These are phyloP conservation scores for Eledona agricola DNA, from an alignment of 2,888 invertebrate genomes.

Conservation along the genomic window DNA sequence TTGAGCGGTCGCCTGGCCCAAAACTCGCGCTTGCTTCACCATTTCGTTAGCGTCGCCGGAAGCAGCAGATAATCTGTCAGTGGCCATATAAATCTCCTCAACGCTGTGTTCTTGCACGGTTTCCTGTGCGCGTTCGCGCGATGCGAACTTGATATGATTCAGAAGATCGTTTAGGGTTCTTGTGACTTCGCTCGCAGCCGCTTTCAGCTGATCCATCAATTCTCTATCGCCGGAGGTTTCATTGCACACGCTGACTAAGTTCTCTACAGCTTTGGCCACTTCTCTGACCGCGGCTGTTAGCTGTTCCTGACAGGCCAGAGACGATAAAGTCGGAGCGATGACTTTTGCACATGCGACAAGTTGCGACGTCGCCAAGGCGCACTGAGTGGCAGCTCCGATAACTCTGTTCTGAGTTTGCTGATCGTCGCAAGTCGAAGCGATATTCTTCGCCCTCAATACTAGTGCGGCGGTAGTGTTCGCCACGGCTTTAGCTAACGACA, in stretches of 20 bases:
- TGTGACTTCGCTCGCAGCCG: slow-evolving; percentile 88
- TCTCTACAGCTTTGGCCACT: slow-evolving; percentile 91
- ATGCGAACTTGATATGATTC: slow-evolving; percentile 83
- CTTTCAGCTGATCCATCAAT: slow-evolving; percentile 77
- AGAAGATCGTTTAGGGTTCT: slow-evolving; percentile 88
- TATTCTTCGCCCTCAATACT: slow-evolving; percentile 95
- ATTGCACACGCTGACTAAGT: slow-evolving; percentile 83
- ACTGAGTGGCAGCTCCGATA: slow-evolving; percentile 95
- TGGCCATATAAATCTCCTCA: slow-evolving; percentile 88
- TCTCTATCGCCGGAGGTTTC: slow-evolving; percentile 74
- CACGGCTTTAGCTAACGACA: slow-evolving; percentile 95
- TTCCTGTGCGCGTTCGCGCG: slow-evolving; percentile 71
- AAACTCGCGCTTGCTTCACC: slow-evolving; percentile 89
- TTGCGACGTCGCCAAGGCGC: slow-evolving; percentile 96
- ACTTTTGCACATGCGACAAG: slow-evolving; percentile 97
- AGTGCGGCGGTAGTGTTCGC: slow-evolving; percentile 97
- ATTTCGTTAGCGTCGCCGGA: slow-evolving; percentile 91
- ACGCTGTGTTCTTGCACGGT: slow-evolving; percentile 80
- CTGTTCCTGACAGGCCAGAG: slow-evolving; percentile 88
- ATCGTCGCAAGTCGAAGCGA: slow-evolving; percentile 88
- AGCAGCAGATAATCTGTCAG: slow-evolving; percentile 86
- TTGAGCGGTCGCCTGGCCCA: slow-evolving; percentile 94
- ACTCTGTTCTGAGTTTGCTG: slow-evolving; percentile 85
- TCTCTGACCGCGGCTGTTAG: slow-evolving; percentile 91
- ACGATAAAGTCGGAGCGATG: slow-evolving; percentile 84